Evolutionary conservation across 2,797 vertebrate species (phyloP), one percentile per base, ranked within the genome.

Genomic region (Myoxocephalus aenaeus): DNA sequence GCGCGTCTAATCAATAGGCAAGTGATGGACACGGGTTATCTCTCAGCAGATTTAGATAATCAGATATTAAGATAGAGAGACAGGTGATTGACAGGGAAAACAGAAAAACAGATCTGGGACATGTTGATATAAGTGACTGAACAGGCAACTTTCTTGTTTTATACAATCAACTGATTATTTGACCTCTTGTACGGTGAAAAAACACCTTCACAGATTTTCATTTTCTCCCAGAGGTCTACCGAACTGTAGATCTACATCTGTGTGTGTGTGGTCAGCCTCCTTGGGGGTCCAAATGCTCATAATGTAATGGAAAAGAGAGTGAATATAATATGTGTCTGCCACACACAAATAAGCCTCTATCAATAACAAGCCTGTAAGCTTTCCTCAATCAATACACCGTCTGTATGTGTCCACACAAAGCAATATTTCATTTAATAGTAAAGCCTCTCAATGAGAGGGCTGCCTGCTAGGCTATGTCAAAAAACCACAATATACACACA

Each of bases 361-460:
- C 79, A 85, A 76, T 90, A 79, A 75, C 67, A 74, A 48, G 70
- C 36, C 75, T 89, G 84, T 85, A 83, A 81, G 72, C 54, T 69
- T 67, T 65, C 67, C 64, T 77, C 85, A 59, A 72, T 88, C 84
- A 87, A 86, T 90, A 76, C 11, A 79, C 20, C 18, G 14, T 80
- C 64, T 90, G 65, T 85, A 44, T 70, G 66, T 76, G 70, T 57
- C 44, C 64, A 50, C 12, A 91, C 83, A 92, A 90, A 86, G 91
- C 58, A 80, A 48, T 80, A 74, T 86, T 92, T 93, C 90, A 90
- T 85, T 76, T 85, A 82, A 89, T 68, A 75, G 81, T 78, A 84
- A 88, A 92, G 61, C 84, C 81, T 86, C 81, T 92, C 82, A 89
- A 72, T 59, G 56, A 76, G 70, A 81, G 83, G 63, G 65, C 85